Evolutionary conservation across 2,797 vertebrate species (phyloP), one percentile per base, ranked within the genome.

Genomic region (Syncerus caffer): DNA sequence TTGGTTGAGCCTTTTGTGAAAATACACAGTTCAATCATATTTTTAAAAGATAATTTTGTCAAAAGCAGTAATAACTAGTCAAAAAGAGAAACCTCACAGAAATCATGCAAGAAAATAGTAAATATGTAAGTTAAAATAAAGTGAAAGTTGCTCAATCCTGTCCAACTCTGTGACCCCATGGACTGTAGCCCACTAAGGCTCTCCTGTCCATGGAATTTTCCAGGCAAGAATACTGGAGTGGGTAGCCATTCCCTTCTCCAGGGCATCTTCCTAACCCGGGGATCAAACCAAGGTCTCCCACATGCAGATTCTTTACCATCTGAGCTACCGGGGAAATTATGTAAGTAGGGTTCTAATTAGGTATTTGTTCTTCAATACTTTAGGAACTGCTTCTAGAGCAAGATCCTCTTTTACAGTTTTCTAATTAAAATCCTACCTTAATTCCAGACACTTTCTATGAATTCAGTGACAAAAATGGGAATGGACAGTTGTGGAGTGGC

Each of bases 361-460:
- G 4, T 58, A 84, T 82, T 55, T 85, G 45, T 62, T 91, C n/a
- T 76, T 60, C 8, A 76, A 51, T 67, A 90, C 76, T 84, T 94
- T 21, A 83, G 64, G 83, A 84, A 94, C 10, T 50, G 38, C 78
- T 87, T 90, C 31, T 84, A 67, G 34, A 89, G 19, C 29, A 89
- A 58, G 50, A 19, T 17, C 15, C 5, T 74, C 76, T 89, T 96
- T 58, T 50, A 45, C 45, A 45, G 58, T 71, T 97, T 95, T 60
- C 86, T 93, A 89, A 88, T 89, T 91, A 58, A 95, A 90, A 62
- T 74, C 67, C 60, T 42, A 82, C 60, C 86, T 85, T 85, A 74
- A 93, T 47, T 92, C 51, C 17, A 90, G 50, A 58, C 7, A 76
- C 14, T 58, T 92, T 45, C 45, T n/a, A n/a, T 79, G 74, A 97